A percentile compares a stretch with the other conserved stretches of the same genome.
Evolutionary conservation across 2,113 vertebrate genomes (phyloP).

Genomic region (Saimiri boliviensis): DNA sequence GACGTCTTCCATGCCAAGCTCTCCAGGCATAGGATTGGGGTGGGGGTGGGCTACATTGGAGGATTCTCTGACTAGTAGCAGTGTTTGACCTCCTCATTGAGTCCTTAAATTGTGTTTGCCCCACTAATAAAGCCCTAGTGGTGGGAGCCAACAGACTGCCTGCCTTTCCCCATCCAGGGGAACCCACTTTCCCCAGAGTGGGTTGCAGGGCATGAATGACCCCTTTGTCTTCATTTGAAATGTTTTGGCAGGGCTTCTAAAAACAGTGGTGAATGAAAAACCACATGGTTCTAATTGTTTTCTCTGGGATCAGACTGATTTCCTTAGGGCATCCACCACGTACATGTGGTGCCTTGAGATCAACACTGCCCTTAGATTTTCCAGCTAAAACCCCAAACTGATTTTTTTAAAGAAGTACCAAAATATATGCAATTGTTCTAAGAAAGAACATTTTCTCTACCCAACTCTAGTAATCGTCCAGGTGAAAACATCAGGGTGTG

Average conservation of each 20-base stretch:
- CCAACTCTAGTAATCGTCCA: not conserved
- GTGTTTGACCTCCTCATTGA: conserved; percentile 26
- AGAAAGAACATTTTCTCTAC: not conserved
- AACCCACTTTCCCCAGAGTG: not conserved
- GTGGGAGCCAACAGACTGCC: conserved; percentile 51
- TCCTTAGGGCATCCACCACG: conserved; percentile 8
- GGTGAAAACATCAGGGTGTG: conserved; percentile 5
- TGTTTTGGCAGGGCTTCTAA: conserved; percentile 50
- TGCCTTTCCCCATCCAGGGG: conserved; percentile 28
- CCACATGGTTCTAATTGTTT: conserved; percentile 66
- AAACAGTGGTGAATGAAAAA: conserved; percentile 61
- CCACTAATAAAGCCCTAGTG: conserved; percentile 11
- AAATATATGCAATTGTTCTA: not conserved
- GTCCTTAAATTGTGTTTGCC: conserved; percentile 55
- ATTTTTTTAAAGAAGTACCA: not conserved
- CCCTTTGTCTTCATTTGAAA: conserved; percentile 2
- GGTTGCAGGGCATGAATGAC: conserved; percentile 13
- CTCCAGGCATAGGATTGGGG: not conserved
- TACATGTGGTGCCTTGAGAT: not conserved
- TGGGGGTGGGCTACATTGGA: not conserved
- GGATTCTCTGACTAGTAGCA: conserved; percentile 1
- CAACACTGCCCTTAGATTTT: not conserved
- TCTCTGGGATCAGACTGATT: conserved; percentile 42
- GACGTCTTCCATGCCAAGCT: conserved; percentile 19
- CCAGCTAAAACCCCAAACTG: not conserved